Conservation (phyloP, 2,797 vertebrate species). For the Syndactyla subalaris region DNA sequence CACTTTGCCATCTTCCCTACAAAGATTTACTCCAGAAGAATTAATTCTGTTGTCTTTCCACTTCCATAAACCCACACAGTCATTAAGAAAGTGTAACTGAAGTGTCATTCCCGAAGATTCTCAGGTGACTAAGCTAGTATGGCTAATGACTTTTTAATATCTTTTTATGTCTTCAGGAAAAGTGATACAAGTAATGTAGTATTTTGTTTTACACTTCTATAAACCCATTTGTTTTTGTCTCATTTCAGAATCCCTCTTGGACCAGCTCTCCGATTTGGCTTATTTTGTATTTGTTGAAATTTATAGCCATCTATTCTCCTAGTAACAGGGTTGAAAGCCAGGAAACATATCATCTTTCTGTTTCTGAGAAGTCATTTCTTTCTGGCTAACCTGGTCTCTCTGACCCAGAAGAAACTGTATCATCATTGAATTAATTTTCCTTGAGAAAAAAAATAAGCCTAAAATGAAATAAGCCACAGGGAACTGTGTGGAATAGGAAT, state of each 20-base stretch:
- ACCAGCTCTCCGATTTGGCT: constrained; percentile 22
- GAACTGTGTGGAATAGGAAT: constrained; percentile 50
- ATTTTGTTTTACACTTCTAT: constrained; percentile 52
- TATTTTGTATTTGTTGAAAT: constrained; percentile 61
- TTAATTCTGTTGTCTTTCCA: constrained; percentile 12
- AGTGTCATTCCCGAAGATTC: constrained; percentile 38
- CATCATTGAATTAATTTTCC: constrained; percentile 65
- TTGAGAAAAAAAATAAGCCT: not conserved
- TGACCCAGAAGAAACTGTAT: constrained; percentile 58
- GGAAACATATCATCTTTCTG: not conserved
- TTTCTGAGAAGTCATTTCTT: constrained; percentile 37
- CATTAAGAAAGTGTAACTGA: constrained; percentile 37
- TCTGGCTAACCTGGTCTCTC: constrained; percentile 33
- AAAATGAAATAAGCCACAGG: constrained; percentile 55
- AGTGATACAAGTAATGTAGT: constrained; percentile 30
- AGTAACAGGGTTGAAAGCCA: constrained; percentile 33
- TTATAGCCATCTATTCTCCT: constrained; percentile 28
- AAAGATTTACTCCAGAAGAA: not conserved
- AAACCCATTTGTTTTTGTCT: constrained; percentile 45
- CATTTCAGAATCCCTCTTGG: constrained; percentile 32
- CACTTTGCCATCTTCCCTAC: not conserved
- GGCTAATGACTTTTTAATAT: constrained; percentile 51
- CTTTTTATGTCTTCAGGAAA: constrained; percentile 40
- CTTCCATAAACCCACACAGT: not conserved
- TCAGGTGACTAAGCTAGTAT: constrained; percentile 56